These are phyloP conservation scores for Geococcyx californianus DNA, from an alignment of 2,113 vertebrate genomes.

Conservation along the genomic window DNA sequence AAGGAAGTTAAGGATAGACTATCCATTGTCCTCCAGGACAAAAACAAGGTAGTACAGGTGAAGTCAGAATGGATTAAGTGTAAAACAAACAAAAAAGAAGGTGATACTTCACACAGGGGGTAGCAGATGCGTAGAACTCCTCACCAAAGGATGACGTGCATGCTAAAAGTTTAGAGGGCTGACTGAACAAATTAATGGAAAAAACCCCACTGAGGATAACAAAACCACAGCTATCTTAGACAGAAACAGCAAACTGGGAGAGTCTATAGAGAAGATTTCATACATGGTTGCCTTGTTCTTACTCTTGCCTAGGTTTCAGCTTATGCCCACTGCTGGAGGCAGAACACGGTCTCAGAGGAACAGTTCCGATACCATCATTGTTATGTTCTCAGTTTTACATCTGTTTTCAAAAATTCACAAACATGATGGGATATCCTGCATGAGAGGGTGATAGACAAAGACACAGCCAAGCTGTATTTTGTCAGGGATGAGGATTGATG, in stretches of 20 bases:
- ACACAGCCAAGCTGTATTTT: neutral
- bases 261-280: neutral
- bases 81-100: neutral
- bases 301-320: neutral
- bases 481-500: neutral
- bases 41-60: neutral
- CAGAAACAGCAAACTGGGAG: neutral
- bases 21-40: neutral
- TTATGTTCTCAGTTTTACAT: neutral
- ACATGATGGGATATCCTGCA: neutral
- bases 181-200: neutral
- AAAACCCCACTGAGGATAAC: neutral
- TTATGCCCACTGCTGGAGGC: neutral
- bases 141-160: neutral
- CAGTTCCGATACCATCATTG: neutral
- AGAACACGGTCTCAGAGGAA: neutral
- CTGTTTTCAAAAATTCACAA: neutral
- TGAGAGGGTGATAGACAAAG: neutral
- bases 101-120: neutral
- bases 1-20: neutral
- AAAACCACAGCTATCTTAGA: neutral
- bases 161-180: neutral
- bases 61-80: neutral
- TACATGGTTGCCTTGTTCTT: accelerated
- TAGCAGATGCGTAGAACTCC: neutral